phyloP scores from a whole-genome alignment of 1,140 invertebrate genomes.

The Tetramorium parvispinum region DNA sequence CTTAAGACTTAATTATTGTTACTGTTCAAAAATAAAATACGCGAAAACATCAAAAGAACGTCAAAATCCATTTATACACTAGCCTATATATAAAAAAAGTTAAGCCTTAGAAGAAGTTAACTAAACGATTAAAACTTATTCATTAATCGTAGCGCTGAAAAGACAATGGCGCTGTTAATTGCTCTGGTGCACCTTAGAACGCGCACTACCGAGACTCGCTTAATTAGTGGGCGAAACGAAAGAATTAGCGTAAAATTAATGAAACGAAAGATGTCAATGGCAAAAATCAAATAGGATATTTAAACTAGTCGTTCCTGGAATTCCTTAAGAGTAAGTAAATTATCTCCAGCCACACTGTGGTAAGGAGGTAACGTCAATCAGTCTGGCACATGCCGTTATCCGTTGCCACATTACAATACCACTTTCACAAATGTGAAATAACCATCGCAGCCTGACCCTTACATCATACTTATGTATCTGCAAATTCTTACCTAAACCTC shows the following conservation, averaged over 20 bases:
- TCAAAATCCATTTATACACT: conserved; percentile 76
- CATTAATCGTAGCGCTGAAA: conserved; percentile 63
- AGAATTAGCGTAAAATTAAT: conserved; percentile 55
- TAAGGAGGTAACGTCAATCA: conserved; percentile 83
- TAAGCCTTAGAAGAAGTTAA: conserved; percentile 45
- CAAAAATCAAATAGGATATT: conserved; percentile 29
- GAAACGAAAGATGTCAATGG: conserved; percentile 45
- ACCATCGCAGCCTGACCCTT: conserved; percentile 86
- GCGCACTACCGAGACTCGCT: conserved; percentile 30
- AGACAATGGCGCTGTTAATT: conserved; percentile 56
- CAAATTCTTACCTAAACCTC: conserved; percentile 92
- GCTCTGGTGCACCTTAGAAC: conserved; percentile 4
- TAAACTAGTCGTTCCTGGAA: conserved; percentile 31
- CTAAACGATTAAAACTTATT: conserved; percentile 63
- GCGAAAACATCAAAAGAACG: conserved; percentile 56
- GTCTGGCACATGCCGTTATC: conserved; percentile 86
- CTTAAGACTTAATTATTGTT: neutral
- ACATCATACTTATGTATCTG: conserved; percentile 80
- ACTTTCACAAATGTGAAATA: conserved; percentile 79
- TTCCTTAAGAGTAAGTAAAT: conserved; percentile 48
- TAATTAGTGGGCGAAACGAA: conserved; percentile 49
- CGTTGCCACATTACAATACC: conserved; percentile 83
- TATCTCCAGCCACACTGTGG: conserved; percentile 72
- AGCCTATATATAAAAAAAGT: conserved; percentile 58
- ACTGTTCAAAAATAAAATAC: conserved; percentile 1